A percentile compares a stretch with the other conserved stretches of the same genome.
phyloP scores from a whole-genome alignment of 2,797 vertebrate species.

The Craterocephalus amniculus region DNA sequence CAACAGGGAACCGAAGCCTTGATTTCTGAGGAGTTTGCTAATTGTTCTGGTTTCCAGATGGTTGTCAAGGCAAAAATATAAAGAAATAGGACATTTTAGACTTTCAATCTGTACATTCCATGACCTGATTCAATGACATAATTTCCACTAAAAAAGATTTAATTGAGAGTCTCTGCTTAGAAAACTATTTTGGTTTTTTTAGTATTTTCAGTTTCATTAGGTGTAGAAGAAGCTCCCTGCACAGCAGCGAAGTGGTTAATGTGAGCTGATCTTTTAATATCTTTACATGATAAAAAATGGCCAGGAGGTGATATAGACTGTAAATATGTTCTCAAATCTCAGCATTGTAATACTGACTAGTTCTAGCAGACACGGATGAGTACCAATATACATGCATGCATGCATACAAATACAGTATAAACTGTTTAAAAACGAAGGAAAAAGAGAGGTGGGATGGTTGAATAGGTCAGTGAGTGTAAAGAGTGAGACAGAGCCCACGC shows the following conservation, averaged over 20 bases:
- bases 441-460: conserved; percentile 16
- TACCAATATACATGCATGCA: not conserved
- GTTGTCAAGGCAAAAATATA: too few relatives aligned
- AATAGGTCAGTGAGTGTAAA: conserved; percentile 42
- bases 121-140: not conserved
- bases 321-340: conserved; percentile 20
- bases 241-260: not conserved
- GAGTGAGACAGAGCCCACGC: conserved; percentile 42
- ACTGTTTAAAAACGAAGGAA: not conserved
- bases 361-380: conserved; percentile 5
- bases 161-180: not conserved
- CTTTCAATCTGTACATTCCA: not conserved
- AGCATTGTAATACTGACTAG: not conserved
- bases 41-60: too few relatives aligned
- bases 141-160: not conserved
- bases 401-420: not conserved
- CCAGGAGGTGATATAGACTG: not conserved
- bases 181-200: too few relatives aligned
- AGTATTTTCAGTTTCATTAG: not conserved
- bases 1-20: too few relatives aligned
- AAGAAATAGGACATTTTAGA: not conserved
- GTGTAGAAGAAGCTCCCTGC: not conserved
- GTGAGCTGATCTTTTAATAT: not conserved
- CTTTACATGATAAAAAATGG: not conserved
- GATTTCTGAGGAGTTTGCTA: too few relatives aligned